A percentile compares a stretch with the other conserved stretches of the same genome.
phyloP scores from a whole-genome alignment of 2,888 invertebrate genomes.

The Polydrusus cervinus region DNA sequence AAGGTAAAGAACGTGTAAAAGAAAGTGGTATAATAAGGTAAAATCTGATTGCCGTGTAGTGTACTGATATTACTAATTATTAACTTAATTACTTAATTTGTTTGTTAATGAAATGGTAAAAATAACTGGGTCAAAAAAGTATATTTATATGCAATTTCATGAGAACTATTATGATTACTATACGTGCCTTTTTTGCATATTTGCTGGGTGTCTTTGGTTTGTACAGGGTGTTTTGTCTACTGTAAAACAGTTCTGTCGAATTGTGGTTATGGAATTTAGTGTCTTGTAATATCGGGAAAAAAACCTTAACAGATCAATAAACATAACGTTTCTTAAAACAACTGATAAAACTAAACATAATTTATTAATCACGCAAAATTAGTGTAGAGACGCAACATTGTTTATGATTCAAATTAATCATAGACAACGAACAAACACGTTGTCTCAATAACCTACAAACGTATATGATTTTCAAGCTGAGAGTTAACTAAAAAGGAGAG shows the following conservation, averaged over 20 bases:
- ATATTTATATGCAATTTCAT: neutral
- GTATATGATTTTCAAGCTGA: neutral
- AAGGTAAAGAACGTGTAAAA: neutral
- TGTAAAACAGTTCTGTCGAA: no score
- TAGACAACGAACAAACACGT: neutral
- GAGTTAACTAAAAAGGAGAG: slow-evolving; percentile 4
- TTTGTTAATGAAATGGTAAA: slow-evolving; percentile 15
- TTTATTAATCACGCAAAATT: neutral
- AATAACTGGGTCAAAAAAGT: neutral
- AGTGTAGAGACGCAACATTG: neutral
- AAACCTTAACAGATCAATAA: no score
- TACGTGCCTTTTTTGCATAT: no score
- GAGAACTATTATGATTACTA: neutral
- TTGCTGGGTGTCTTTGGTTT: neutral
- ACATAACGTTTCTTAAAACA: no score
- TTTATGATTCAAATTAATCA: neutral
- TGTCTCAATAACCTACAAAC: slow-evolving; percentile 2
- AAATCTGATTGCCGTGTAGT: slow-evolving; percentile 4
- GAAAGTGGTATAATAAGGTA: slow-evolving; percentile 14
- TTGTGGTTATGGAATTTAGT: no score
- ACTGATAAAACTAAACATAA: neutral
- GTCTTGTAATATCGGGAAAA: no score
- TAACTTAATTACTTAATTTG: slow-evolving; percentile 9
- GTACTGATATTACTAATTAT: neutral
- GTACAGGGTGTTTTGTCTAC: no score